Evolutionary conservation across 23 tunicate species (phyloP).

Genomic region (Corella eumyota): DNA sequence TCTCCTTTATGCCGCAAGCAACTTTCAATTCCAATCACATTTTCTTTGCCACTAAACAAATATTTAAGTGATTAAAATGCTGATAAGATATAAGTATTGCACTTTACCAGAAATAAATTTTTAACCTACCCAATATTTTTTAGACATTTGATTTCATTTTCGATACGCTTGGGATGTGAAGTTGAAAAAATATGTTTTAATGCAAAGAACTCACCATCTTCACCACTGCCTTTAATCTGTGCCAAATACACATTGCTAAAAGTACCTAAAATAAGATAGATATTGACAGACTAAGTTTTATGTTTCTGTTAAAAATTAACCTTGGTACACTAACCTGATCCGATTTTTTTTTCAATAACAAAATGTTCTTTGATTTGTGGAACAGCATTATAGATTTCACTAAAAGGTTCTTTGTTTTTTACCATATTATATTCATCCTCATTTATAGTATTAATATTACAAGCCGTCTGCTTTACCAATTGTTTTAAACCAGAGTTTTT

Average conservation of each 20-base stretch:
- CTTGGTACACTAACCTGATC: conserved; percentile 75
- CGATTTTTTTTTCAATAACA: conserved; percentile 42
- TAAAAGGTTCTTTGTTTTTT: too few relatives aligned
- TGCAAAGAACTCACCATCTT: conserved; percentile 32
- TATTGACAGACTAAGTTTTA: too few relatives aligned
- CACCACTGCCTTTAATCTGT: conserved; percentile 16
- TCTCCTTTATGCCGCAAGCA: conserved; percentile 55
- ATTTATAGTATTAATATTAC: too few relatives aligned
- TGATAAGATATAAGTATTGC: neutral
- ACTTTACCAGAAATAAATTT: too few relatives aligned
- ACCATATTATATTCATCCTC: too few relatives aligned
- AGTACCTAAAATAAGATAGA: conserved; percentile 75
- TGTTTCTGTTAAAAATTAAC: too few relatives aligned
- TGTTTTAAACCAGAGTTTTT: too few relatives aligned
- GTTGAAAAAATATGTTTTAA: conserved; percentile 67
- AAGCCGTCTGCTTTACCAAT: too few relatives aligned
- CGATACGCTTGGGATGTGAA: conserved; percentile 65
- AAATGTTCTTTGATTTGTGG: conserved; percentile 53
- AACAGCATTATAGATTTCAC: conserved; percentile 16
- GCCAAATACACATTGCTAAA: conserved; percentile 91
- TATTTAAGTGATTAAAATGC: neutral
- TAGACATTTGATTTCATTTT: conserved; percentile 63
- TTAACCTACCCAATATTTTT: conserved; percentile 64
- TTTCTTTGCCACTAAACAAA: conserved; percentile 26
- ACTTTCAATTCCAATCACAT: conserved; percentile 66